A percentile compares a stretch with the other conserved stretches of the same genome.
Evolutionary conservation across 2,888 invertebrate genomes (phyloP).

Genomic region (Rhorus exstirpatorius): DNA sequence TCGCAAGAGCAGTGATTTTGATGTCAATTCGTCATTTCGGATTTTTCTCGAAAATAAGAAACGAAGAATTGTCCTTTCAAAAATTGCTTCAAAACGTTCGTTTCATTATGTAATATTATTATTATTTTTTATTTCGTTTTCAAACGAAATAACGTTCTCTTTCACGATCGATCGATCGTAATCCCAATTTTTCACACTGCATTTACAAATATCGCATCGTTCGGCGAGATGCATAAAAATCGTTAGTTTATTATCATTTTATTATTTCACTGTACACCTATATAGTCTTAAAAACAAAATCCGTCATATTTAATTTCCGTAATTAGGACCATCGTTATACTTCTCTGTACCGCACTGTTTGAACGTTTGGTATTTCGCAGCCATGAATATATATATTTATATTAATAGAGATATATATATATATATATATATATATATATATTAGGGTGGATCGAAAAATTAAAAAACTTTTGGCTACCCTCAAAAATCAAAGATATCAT

Average conservation of each 20-base stretch:
- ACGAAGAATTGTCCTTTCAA: neutral
- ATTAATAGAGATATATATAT: too few relatives aligned
- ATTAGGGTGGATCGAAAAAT: too few relatives aligned
- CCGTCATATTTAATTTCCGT: slow-evolving; percentile 22
- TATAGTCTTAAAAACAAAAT: slow-evolving; percentile 52
- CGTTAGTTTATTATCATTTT: slow-evolving; percentile 12
- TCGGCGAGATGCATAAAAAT: slow-evolving; percentile 57
- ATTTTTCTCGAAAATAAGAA: neutral
- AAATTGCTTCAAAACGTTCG: neutral
- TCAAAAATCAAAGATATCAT: too few relatives aligned
- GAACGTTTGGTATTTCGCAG: slow-evolving; percentile 15
- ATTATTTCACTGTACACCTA: slow-evolving; percentile 22
- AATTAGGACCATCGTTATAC: slow-evolving; percentile 46
- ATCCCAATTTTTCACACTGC: slow-evolving; percentile 28
- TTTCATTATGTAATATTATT: slow-evolving; percentile 19
- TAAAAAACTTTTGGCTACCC: too few relatives aligned
- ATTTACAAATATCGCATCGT: slow-evolving; percentile 57
- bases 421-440: too few relatives aligned
- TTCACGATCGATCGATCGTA: slow-evolving; percentile 38
- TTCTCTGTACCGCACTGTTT: slow-evolving; percentile 36
- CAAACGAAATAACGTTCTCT: slow-evolving; percentile 52
- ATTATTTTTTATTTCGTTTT: slow-evolving; percentile 54
- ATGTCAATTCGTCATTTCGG: neutral
- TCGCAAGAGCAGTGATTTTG: neutral
- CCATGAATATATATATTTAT: neutral